phyloP scores from a whole-genome alignment of 2,888 invertebrate species.

The Cheilosia impressa region DNA sequence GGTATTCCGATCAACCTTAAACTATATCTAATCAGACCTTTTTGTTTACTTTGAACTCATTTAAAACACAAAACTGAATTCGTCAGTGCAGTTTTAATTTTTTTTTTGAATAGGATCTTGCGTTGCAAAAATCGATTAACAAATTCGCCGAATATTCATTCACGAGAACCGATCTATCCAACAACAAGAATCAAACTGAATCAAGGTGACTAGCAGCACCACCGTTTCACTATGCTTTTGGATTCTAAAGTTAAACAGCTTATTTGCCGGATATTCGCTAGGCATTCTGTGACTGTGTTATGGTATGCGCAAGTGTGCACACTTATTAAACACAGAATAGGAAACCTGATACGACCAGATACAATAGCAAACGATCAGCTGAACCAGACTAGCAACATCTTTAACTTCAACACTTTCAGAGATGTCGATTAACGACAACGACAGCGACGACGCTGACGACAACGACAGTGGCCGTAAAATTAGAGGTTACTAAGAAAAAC shows the following conservation, averaged over 20 bases:
- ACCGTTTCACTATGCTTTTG: conserved; percentile 71
- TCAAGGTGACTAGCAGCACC: conserved; percentile 75
- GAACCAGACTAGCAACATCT: conserved; percentile 57
- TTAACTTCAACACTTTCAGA: conserved; percentile 42
- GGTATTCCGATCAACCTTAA: conserved; percentile 46
- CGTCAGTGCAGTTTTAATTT: conserved; percentile 17
- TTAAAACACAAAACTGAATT: conserved; percentile 21
- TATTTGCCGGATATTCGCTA: conserved; percentile 69
- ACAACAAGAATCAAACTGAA: conserved; percentile 84
- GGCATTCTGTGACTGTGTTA: conserved; percentile 49
- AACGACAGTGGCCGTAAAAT: conserved; percentile 21
- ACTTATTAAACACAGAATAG: conserved; percentile 41
- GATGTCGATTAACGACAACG: conserved; percentile 18
- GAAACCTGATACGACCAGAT: conserved; percentile 57
- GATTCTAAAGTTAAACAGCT: conserved; percentile 63
- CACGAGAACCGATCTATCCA: conserved; percentile 83
- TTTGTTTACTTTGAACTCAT: conserved; percentile 21
- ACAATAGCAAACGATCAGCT: conserved; percentile 52
- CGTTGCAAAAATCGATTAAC: conserved; percentile 70
- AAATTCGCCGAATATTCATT: conserved; percentile 44
- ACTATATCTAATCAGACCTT: conserved; percentile 32
- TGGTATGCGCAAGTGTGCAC: conserved; percentile 43
- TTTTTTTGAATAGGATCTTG: conserved; percentile 60
- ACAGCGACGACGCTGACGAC: neutral
- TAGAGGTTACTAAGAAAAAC: conserved; percentile 35